Conservation (phyloP, 2,113 vertebrate species). For the Clupea harengus region DNA sequence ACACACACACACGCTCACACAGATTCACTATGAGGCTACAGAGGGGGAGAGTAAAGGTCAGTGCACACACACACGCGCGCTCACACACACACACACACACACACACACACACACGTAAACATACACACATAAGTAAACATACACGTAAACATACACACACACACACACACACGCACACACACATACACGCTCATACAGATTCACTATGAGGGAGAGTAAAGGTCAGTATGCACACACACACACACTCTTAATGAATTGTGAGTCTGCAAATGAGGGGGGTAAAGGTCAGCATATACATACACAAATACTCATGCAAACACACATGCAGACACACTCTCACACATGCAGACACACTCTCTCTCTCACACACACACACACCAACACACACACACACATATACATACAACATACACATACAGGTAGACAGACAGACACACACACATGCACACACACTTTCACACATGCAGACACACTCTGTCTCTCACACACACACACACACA, state of each 20-base stretch:
- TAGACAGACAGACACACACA: too few relatives aligned
- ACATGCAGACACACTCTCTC: too few relatives aligned
- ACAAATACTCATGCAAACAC: too few relatives aligned
- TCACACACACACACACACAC: neutral
- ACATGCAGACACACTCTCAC: too few relatives aligned
- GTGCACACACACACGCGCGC: neutral
- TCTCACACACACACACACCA: neutral
- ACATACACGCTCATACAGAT: neutral
- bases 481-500: too few relatives aligned
- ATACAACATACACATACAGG: too few relatives aligned
- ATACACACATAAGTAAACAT: neutral
- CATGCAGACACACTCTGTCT: too few relatives aligned
- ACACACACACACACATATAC: conserved; percentile 18
- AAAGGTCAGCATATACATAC: too few relatives aligned
- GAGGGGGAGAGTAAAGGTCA: conserved; percentile 86
- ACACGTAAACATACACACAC: neutral
- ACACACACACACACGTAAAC: neutral
- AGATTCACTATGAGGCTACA: conserved; percentile 59
- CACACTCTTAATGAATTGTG: too few relatives aligned
- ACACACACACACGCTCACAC: neutral
- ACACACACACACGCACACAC: neutral
- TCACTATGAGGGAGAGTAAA: too few relatives aligned
- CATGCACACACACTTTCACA: too few relatives aligned
- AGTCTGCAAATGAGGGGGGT: too few relatives aligned
- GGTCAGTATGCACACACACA: neutral